phyloP scores from a whole-genome alignment of 2,113 vertebrate genomes.

The Leptosomus discolor region DNA sequence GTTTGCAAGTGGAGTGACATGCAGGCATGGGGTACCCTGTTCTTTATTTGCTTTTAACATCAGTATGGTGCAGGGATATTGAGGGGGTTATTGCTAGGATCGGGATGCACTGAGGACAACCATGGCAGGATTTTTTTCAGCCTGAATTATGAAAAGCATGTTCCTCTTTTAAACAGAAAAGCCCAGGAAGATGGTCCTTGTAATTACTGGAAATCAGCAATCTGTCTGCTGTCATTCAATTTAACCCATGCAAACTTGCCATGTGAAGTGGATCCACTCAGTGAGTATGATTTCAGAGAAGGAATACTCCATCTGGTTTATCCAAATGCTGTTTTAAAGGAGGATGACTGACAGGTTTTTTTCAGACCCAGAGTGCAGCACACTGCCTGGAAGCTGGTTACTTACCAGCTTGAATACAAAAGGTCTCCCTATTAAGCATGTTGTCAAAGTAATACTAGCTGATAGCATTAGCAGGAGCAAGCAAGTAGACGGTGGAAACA shows the following conservation, averaged over 20 bases:
- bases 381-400: background rate
- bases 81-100: background rate
- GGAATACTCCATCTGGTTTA: slow-evolving; percentile 48
- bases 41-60: background rate
- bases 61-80: background rate
- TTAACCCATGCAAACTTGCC: slow-evolving; percentile 1
- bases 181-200: background rate
- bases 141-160: background rate
- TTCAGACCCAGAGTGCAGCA: background rate
- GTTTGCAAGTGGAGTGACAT: background rate
- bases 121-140: background rate
- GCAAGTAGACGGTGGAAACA: background rate
- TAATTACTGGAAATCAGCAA: slow-evolving; percentile 29
- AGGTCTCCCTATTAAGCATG: background rate
- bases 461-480: background rate
- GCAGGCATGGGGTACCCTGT: background rate
- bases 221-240: slow-evolving; percentile 9
- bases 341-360: background rate
- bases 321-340: slow-evolving; percentile 32
- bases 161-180: background rate
- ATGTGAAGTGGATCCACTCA: background rate
- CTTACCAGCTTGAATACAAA: background rate
- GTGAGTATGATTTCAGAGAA: slow-evolving; percentile 29
- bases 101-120: background rate
- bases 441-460: background rate